These are phyloP conservation scores for Drosophila mojavensis DNA, from an alignment of 1,140 invertebrate genomes.

Conservation along the genomic window DNA sequence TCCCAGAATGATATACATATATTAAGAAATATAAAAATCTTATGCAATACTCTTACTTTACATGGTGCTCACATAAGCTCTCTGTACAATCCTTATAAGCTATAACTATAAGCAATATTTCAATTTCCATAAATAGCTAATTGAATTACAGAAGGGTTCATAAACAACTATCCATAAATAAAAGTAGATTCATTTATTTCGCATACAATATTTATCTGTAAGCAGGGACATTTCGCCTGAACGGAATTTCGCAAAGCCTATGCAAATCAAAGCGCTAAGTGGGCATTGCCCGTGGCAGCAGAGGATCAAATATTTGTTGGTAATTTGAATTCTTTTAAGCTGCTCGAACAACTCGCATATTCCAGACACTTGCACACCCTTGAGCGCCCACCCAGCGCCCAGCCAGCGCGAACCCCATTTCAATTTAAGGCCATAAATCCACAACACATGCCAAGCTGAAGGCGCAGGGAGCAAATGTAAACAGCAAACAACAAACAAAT, in stretches of 20 bases:
- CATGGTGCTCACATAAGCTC: too few species aligned
- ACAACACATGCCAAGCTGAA: conserved; percentile 53
- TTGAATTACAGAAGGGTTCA: too few species aligned
- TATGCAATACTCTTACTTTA: too few species aligned
- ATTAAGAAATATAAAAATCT: too few species aligned
- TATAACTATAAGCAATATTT: too few species aligned
- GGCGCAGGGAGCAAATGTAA: conserved; percentile 29
- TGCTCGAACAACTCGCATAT: conserved; percentile 40
- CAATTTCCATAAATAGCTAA: too few species aligned
- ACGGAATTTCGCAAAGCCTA: neutral
- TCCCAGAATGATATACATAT: too few species aligned
- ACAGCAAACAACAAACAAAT: conserved; percentile 45
- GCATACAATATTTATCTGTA: neutral
- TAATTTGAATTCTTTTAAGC: conserved; percentile 63
- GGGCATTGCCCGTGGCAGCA: conserved; percentile 21
- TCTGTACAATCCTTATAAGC: too few species aligned
- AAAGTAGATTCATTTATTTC: too few species aligned
- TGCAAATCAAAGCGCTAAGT: conserved; percentile 2
- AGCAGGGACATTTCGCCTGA: neutral
- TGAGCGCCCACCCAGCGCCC: conserved; percentile 40
- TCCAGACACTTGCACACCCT: conserved; percentile 56
- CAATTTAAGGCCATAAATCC: conserved; percentile 65
- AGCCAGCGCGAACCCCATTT: conserved; percentile 52
- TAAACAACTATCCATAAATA: too few species aligned
- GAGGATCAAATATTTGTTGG: conserved; percentile 58